Evolutionary conservation across 2,113 vertebrate species (phyloP).

Genomic region (Benitochromis conjunctus): DNA sequence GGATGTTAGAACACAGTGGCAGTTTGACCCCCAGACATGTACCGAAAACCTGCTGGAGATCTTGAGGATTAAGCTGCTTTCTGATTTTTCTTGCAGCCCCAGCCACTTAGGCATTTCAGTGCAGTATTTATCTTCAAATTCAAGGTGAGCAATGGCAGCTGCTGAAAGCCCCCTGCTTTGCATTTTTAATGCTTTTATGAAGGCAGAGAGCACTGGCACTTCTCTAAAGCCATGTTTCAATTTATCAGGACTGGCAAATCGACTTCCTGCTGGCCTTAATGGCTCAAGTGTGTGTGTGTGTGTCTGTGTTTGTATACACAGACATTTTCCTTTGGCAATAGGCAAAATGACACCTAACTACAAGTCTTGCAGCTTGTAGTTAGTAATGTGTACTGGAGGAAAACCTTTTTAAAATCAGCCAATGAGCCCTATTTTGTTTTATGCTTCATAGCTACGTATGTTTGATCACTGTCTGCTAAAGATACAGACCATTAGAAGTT

Average conservation of each 20-base stretch:
- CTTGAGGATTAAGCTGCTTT: constrained; percentile 56
- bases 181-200: constrained; percentile 72
- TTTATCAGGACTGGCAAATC: constrained; percentile 68
- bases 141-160: constrained; percentile 50
- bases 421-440: background rate
- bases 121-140: constrained; percentile 70
- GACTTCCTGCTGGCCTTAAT: constrained; percentile 48
- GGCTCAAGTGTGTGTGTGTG: background rate
- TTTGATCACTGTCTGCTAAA: background rate
- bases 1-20: constrained; percentile 1
- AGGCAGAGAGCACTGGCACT: constrained; percentile 47
- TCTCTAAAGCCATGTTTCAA: constrained; percentile 63
- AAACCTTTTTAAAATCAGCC: constrained; percentile 16
- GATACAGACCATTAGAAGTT: background rate
- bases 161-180: constrained; percentile 65
- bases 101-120: constrained; percentile 42
- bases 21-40: constrained; percentile 29
- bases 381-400: background rate
- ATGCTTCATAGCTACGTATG: background rate
- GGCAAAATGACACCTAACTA: background rate
- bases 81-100: constrained; percentile 14
- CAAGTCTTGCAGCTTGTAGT: background rate
- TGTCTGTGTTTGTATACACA: background rate
- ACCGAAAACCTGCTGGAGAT: constrained; percentile 38
- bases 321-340: background rate